Percentiles rank a stretch among this genome's conserved stretches.
These are phyloP conservation scores for Drosophila arizonae DNA, from an alignment of 1,140 invertebrate genomes.

Conservation along the genomic window DNA sequence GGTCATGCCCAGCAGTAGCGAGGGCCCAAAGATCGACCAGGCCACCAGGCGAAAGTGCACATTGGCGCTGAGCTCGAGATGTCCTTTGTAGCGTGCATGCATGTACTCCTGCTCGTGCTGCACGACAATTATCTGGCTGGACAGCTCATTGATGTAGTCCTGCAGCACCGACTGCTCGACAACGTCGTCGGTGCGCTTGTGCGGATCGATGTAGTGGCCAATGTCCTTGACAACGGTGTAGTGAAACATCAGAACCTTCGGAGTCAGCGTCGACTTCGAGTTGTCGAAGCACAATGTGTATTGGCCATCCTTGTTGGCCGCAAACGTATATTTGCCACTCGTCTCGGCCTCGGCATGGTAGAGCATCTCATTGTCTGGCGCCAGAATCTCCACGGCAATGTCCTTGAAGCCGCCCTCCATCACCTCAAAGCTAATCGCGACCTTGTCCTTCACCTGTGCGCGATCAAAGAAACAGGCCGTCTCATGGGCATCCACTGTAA, in stretches of 20 bases:
- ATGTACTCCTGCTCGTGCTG: constrained; percentile 66
- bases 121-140: constrained; percentile 33
- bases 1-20: constrained; percentile 48
- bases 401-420: constrained; percentile 73
- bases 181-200: constrained; percentile 39
- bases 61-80: constrained; percentile 41
- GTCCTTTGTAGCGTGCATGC: constrained; percentile 57
- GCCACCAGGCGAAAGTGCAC: constrained; percentile 50
- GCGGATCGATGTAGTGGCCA: constrained; percentile 30
- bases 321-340: constrained; percentile 52
- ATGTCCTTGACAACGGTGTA: constrained; percentile 42
- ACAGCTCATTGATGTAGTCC: constrained; percentile 41
- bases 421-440: constrained; percentile 62
- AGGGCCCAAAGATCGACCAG: constrained; percentile 57
- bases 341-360: constrained; percentile 33
- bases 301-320: constrained; percentile 34
- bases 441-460: constrained; percentile 35
- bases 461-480: constrained; percentile 52
- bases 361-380: constrained; percentile 26
- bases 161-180: constrained; percentile 50
- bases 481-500: constrained; percentile 67
- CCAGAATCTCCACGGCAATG: constrained; percentile 44
- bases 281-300: constrained; percentile 64
- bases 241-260: constrained; percentile 69
- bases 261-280: constrained; percentile 55